Conservation (phyloP, 2,888 invertebrate genomes). For the Aleiodes leptofemur region DNA sequence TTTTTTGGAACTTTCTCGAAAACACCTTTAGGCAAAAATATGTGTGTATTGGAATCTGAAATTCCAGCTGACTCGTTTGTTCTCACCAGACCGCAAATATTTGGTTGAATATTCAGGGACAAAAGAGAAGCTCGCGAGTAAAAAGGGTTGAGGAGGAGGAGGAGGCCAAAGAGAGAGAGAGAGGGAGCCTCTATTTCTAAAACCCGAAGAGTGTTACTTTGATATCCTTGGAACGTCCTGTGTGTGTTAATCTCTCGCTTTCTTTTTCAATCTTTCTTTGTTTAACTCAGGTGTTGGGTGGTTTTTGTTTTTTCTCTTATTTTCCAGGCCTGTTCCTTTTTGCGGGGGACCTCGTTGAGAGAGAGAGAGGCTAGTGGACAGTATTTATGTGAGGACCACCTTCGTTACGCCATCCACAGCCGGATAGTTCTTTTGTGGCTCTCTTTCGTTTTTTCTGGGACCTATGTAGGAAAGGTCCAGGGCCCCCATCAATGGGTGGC, state of each 20-base stretch:
- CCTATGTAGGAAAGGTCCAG: slow-evolving; percentile 48
- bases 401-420: slow-evolving; percentile 72
- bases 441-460: slow-evolving; percentile 34
- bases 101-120: slow-evolving; percentile 30
- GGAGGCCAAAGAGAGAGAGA: no score
- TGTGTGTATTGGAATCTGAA: slow-evolving; percentile 34
- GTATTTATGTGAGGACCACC: slow-evolving; percentile 68
- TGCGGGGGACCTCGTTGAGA: slow-evolving; percentile 21
- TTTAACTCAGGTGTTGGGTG: slow-evolving; percentile 39
- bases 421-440: slow-evolving; percentile 69
- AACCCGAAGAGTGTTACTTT: slow-evolving; percentile 30
- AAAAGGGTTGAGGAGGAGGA: not conserved
- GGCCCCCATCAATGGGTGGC: slow-evolving; percentile 70
- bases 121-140: slow-evolving; percentile 32
- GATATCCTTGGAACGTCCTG: slow-evolving; percentile 61
- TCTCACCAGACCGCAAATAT: slow-evolving; percentile 38
- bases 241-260: slow-evolving; percentile 18
- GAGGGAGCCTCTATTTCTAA: not conserved
- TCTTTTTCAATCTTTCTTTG: slow-evolving; percentile 37
- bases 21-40: slow-evolving; percentile 1
- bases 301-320: slow-evolving; percentile 2
- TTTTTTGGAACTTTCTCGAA: no score
- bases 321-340: not conserved
- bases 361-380: slow-evolving; percentile 16
- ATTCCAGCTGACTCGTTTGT: slow-evolving; percentile 35